Evolutionary conservation across 2,888 invertebrate genomes (phyloP), one percentile per base, ranked within the genome.

Genomic region (Phaonia tiefii): DNA sequence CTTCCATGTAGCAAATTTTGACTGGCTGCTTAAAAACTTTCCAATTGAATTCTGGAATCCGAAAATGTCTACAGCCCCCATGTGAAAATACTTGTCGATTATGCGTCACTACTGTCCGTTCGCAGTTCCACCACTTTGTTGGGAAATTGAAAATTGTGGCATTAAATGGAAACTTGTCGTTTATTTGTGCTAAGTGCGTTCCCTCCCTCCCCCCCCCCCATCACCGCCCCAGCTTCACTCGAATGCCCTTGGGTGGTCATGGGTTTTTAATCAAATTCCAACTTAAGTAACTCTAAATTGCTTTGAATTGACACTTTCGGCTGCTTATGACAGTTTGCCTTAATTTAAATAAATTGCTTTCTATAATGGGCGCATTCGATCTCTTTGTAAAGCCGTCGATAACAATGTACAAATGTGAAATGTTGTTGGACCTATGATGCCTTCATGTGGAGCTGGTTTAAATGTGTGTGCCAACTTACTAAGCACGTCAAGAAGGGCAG

Each of bases 331-430:
- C 60, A 60, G 60, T 60, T 60, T 60, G 39, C 39, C 39, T 60
- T 60, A 60, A 60, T 60, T 60, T 60, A 60, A 60, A 60, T 39
- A 60, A 60, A 60, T 60, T 60, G 58, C n/a, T 37, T 60, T 60
- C 39, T 20, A 17, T 60, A 39, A n/a, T n/a, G n/a, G n/a, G n/a
- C n/a, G n/a, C n/a, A n/a, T n/a, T n/a, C n/a, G n/a, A n/a, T n/a
- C n/a, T n/a, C n/a, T n/a, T n/a, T n/a, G n/a, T n/a, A n/a, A n/a
- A n/a, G n/a, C n/a, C n/a, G n/a, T n/a, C n/a, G n/a, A n/a, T n/a
- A n/a, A n/a, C n/a, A n/a, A n/a, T n/a, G n/a, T n/a, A n/a, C n/a
- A n/a, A n/a, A n/a, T n/a, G n/a, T n/a, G n/a, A n/a, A n/a, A n/a
- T n/a, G n/a, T n/a, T n/a, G n/a, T n/a, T n/a, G n/a, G n/a, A n/a